phyloP scores from a whole-genome alignment of 2,113 vertebrate species.

The Laticauda laticaudata region DNA sequence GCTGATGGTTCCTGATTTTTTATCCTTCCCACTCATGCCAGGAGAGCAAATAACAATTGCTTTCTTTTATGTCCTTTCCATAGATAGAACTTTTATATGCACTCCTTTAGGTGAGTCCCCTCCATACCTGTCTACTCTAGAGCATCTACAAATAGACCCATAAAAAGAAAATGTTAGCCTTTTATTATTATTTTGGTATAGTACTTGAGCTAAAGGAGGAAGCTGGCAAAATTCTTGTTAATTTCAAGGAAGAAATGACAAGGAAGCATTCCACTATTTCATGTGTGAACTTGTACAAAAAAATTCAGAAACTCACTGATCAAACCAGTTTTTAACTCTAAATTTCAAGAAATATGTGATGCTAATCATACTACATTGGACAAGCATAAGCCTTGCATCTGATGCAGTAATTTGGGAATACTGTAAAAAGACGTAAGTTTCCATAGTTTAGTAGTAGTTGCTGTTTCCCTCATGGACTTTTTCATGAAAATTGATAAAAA shows the following conservation, averaged over 20 bases:
- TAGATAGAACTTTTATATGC: background rate
- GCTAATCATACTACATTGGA: rapidly evolving
- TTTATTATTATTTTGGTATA: background rate
- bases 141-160: background rate
- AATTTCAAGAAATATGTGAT: background rate
- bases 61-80: background rate
- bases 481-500: background rate
- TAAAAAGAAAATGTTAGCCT: background rate
- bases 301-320: background rate
- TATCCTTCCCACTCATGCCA: background rate
- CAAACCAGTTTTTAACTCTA: background rate
- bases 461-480: background rate
- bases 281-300: background rate
- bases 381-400: background rate
- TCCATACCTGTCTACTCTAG: background rate
- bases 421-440: background rate
- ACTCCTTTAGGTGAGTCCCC: background rate
- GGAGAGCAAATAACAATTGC: background rate
- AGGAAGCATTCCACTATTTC: background rate
- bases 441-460: background rate
- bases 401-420: background rate
- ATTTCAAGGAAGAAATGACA: background rate
- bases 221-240: background rate
- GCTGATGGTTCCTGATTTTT: background rate
- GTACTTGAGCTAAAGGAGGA: background rate